These are phyloP conservation scores for Sorex fumeus DNA, from an alignment of 2,113 vertebrate species.

Conservation along the genomic window DNA sequence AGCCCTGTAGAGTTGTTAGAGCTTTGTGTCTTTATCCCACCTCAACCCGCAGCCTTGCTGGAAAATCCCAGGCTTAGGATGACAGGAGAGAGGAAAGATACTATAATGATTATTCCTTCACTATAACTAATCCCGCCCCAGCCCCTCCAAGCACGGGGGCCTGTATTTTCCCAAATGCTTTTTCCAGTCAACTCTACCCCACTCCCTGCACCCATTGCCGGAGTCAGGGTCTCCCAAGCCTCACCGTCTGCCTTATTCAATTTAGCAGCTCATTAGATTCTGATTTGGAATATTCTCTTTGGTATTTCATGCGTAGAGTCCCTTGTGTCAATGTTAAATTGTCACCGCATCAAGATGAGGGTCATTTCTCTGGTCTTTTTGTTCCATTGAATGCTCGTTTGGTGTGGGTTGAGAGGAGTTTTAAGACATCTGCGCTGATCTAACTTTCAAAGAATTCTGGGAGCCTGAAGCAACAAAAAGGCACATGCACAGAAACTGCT, in stretches of 20 bases:
- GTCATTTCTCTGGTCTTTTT: constrained; percentile 72
- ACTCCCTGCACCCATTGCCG: neutral
- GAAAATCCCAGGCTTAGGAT: constrained; percentile 24
- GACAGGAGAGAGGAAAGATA: neutral
- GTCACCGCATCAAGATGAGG: constrained; percentile 73
- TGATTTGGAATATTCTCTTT: constrained; percentile 78
- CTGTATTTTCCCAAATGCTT: neutral
- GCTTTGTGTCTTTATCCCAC: constrained; percentile 30
- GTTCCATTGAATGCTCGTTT: constrained; percentile 25
- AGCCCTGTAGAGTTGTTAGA: neutral
- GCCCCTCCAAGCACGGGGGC: neutral
- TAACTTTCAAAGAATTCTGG: neutral
- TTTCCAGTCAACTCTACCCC: neutral
- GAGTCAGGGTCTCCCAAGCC: neutral
- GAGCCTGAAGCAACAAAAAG: neutral
- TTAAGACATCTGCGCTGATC: neutral
- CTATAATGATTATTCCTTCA: neutral
- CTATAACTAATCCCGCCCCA: neutral
- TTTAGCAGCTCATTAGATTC: constrained; percentile 78
- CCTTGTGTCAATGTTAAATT: constrained; percentile 75
- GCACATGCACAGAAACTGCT: neutral
- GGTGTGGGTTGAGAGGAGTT: neutral
- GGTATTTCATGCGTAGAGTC: constrained; percentile 73
- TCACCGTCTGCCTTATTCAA: constrained; percentile 60
- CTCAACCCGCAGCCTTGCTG: neutral